phyloP scores from a whole-genome alignment of 2,797 vertebrate species.

The Arnoldichthys spilopterus region DNA sequence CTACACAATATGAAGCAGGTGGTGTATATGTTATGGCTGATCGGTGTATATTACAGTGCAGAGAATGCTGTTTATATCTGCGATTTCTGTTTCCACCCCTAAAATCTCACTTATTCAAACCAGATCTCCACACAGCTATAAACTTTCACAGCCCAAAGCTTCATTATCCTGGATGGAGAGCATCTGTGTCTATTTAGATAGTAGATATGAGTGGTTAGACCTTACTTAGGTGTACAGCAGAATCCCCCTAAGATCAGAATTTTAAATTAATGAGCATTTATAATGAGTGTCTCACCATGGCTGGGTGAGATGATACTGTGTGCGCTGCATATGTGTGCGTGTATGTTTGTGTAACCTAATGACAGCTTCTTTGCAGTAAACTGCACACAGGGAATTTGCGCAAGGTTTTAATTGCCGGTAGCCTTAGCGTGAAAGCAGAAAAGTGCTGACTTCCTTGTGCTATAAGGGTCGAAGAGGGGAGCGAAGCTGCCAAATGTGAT shows the following conservation, averaged over 20 bases:
- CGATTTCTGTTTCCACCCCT: neutral
- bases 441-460: conserved; percentile 47
- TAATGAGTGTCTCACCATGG: neutral
- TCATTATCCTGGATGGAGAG: neutral
- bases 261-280: conserved; percentile 17
- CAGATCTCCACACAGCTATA: neutral
- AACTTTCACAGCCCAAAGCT: neutral
- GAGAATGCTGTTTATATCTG: neutral
- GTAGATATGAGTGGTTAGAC: neutral
- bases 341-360: conserved; percentile 36
- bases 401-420: conserved; percentile 50
- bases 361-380: conserved; percentile 42
- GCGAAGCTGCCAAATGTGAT: conserved; percentile 52
- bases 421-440: conserved; percentile 16
- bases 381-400: conserved; percentile 36
- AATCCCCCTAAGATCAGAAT: neutral
- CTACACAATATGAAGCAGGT: too few species aligned
- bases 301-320: conserved; percentile 19
- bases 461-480: conserved; percentile 40
- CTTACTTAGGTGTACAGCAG: neutral
- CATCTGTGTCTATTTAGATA: neutral
- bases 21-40: too few species aligned
- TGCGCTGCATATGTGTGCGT: conserved; percentile 35
- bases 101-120: neutral
- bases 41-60: too few species aligned